Evolutionary conservation across 2,888 invertebrate genomes (phyloP), one percentile per base, ranked within the genome.

Genomic region (Mimas tiliae): DNA sequence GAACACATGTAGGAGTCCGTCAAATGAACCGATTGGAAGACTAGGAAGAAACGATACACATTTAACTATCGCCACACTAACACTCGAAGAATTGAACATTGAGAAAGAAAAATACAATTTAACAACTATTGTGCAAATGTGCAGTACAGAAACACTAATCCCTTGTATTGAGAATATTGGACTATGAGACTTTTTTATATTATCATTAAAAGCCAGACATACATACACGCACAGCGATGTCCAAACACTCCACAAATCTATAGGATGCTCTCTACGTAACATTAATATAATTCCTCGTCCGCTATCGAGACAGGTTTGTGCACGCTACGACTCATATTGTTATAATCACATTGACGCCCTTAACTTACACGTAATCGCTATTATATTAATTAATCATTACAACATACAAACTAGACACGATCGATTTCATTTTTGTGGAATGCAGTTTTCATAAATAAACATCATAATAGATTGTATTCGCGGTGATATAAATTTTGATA

Each of bases 291-390:
- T 80, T 86, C 83, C 82, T 81, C 83, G 81, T 80, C 81, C 85
- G 79, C 81, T 82, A 84, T 76, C 84, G 86, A 89, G 84, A 85
- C 83, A 85, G 82, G 85, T 89, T 90, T 89, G 93, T 92, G 93
- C 92, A 91, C 87, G 80, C 93, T 93, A 92, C 89, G 77, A 89
- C 83, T 89, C 89, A 86, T 83, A 84, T 84, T 83, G 83, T 87
- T 84, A 89, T 87, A 87, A 93, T 91, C 93, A 92, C 92, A 93
- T 90, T 87, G 86, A 93, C 89, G 90, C 88, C 85, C 88, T 90
- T 84, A 85, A 84, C 85, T 89, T 91, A 90, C 76, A 53, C 89
- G 88, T 65, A 42, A 58, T 42, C 58, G 19, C 58, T 70, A 79
- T 82, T 82, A 83, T 83, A 83, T 86, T 83, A 72, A 74, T 81